Conservation (phyloP, 2,797 vertebrate species). For the Danio jaintianensis region DNA sequence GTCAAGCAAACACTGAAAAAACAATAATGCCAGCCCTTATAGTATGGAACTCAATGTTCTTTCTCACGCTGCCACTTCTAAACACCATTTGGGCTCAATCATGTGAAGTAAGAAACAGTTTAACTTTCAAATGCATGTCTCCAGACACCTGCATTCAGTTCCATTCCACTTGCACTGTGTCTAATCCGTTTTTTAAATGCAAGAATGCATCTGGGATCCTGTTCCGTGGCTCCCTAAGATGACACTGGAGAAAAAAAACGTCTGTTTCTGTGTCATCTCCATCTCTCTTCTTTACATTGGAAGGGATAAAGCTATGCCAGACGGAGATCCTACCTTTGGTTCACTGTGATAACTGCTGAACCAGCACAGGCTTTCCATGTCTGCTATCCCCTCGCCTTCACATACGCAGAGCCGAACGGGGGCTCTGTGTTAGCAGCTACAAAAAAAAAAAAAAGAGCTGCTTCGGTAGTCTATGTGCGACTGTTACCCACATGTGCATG, state of each 20-base stretch:
- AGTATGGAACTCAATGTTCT: neutral
- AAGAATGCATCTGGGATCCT: neutral
- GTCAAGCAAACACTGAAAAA: neutral
- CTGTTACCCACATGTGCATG: conserved; percentile 29
- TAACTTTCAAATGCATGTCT: conserved; percentile 18
- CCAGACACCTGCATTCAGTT: neutral
- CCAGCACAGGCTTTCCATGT: conserved; percentile 68
- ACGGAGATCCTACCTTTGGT: conserved; percentile 66
- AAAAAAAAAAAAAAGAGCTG: conserved; percentile 14
- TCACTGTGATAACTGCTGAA: conserved; percentile 66
- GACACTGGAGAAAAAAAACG: neutral
- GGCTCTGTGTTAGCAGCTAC: neutral
- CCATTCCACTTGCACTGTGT: neutral
- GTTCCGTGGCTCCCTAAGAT: neutral
- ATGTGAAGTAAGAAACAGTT: neutral
- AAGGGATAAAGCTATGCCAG: neutral
- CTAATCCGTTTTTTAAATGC: neutral
- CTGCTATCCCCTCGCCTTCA: conserved; percentile 28
- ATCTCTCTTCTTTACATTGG: conserved; percentile 5
- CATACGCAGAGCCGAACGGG: conserved; percentile 7
- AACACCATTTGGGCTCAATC: neutral
- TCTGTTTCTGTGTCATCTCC: neutral
- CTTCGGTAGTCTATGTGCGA: conserved; percentile 4
- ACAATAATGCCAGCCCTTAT: neutral
- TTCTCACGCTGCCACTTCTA: neutral